Base-by-base conservation (phyloP, 2,113 vertebrate genomes). In the Engraulis encrasicolus region DNA sequence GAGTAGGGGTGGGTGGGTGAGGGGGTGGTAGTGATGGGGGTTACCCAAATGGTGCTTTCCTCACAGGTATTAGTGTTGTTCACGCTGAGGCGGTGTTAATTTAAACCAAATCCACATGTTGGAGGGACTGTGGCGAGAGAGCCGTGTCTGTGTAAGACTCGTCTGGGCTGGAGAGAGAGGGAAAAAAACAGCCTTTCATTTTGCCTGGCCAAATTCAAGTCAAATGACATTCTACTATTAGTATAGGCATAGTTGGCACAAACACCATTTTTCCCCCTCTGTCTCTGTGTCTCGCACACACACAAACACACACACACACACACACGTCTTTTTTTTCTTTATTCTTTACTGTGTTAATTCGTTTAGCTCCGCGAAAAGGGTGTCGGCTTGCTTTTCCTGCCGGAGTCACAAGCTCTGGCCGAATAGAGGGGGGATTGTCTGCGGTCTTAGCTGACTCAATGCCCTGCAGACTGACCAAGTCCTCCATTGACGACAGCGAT, bases 371-470 rank as follows among this genome's bases (percentile, higher is more conserved):
- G 94, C 92, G 95, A 95, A 93, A 95, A 96, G 92, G 92, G 91
- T 87, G 92, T 90, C 89, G 87, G 87, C 91, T 94, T 93, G 88
- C 93, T 94, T 95, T 95, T 94, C 91, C 93, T 93, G 93, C 89
- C 85, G 87, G 90, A 91, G 88, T 93, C 92, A 91, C 90, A 91
- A 91, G 90, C 89, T 88, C 88, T n/a, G 89, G 90, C 91, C 91
- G 94, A 94, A 95, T 94, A 94, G 94, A 96, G 93, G 91, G 89
- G 93, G 95, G 95, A 94, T 93, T 91, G 92, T 94, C 91, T 94
- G 93, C 94, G 84, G 88, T 92, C 95, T 92, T 66, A 66, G 58
- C 58, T 66, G 58, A 66, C 58, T 66, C 31, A 9, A 74, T 74
- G 66, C 27, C 66, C 66, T 74, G 66, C 23, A 74, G 66, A 74